A percentile compares a stretch with the other conserved stretches of the same genome.
Evolutionary conservation across 2,888 invertebrate genomes (phyloP).

Genomic region (Eupithecia pulchellata): DNA sequence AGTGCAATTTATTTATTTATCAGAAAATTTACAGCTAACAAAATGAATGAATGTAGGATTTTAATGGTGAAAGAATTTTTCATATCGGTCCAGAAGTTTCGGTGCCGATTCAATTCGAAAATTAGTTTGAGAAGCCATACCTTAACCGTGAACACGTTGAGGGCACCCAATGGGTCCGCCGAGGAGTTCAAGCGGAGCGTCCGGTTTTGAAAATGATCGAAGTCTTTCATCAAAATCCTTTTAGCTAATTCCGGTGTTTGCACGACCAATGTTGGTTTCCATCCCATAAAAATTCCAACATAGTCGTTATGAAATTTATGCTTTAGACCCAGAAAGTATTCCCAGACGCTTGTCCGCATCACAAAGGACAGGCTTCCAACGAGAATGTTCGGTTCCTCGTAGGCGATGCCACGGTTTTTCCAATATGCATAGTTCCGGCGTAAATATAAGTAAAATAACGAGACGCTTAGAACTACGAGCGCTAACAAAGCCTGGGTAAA

Average conservation of each 20-base stretch:
- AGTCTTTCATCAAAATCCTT: conserved; percentile 62
- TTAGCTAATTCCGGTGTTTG: conserved; percentile 67
- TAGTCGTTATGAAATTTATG: conserved; percentile 49
- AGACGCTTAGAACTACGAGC: conserved; percentile 40
- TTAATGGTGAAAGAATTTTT: too few relatives aligned
- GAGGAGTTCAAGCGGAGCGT: conserved; percentile 47
- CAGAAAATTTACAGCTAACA: too few relatives aligned
- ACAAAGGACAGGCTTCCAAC: conserved; percentile 65
- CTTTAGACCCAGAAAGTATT: conserved; percentile 50
- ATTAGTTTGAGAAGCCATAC: not conserved
- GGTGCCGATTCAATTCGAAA: too few relatives aligned
- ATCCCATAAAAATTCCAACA: conserved; percentile 65
- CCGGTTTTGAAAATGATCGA: conserved; percentile 65
- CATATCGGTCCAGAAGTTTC: too few relatives aligned
- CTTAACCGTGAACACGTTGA: conserved; percentile 50
- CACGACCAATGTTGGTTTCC: conserved; percentile 63
- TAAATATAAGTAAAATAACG: conserved; percentile 29
- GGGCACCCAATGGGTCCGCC: not conserved
- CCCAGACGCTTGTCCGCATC: conserved; percentile 65
- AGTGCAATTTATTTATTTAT: too few relatives aligned
- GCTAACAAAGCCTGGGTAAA: conserved; percentile 35
- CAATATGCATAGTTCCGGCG: conserved; percentile 65
- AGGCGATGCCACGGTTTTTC: conserved; percentile 65
- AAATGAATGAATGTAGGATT: too few relatives aligned
- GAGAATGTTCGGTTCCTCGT: conserved; percentile 58